These are phyloP conservation scores for Tenualosa ilisha DNA, from an alignment of 2,797 vertebrate species.

Conservation along the genomic window DNA sequence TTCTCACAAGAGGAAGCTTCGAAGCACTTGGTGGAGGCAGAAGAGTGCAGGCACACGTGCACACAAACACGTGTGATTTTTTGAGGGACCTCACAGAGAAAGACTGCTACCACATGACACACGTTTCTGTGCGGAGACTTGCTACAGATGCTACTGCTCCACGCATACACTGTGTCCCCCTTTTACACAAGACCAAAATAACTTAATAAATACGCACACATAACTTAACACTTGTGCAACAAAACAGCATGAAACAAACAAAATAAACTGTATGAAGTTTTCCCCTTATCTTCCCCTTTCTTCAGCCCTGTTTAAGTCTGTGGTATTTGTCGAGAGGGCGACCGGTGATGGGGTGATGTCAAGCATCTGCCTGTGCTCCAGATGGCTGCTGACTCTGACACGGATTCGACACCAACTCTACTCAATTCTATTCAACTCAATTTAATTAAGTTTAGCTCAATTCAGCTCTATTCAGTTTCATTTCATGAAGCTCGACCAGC, in stretches of 20 bases:
- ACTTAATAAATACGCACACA: conserved; percentile 41
- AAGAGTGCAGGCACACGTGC: conserved; percentile 11
- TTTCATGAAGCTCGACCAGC: too few relatives aligned
- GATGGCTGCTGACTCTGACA: background rate
- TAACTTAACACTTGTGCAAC: conserved; percentile 44
- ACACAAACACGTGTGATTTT: conserved; percentile 26
- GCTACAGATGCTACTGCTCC: conserved; percentile 22
- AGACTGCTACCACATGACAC: background rate
- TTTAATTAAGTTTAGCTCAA: background rate
- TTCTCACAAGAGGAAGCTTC: conserved; percentile 2
- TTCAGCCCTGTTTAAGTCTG: background rate
- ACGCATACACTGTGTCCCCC: conserved; percentile 18
- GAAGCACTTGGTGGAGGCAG: conserved; percentile 23
- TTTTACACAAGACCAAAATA: conserved; percentile 23
- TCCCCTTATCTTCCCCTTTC: background rate
- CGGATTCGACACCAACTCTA: background rate
- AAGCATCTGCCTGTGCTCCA: background rate
- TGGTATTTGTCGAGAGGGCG: background rate
- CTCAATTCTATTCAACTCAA: background rate
- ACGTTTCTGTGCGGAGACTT: background rate
- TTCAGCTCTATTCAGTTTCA: background rate
- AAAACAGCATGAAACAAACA: conserved; percentile 41
- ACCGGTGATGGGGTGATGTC: background rate
- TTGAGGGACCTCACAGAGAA: background rate
- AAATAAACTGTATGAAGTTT: background rate